Conservation (phyloP, 2,888 invertebrate species). For the Cerceris ruficornis region DNA sequence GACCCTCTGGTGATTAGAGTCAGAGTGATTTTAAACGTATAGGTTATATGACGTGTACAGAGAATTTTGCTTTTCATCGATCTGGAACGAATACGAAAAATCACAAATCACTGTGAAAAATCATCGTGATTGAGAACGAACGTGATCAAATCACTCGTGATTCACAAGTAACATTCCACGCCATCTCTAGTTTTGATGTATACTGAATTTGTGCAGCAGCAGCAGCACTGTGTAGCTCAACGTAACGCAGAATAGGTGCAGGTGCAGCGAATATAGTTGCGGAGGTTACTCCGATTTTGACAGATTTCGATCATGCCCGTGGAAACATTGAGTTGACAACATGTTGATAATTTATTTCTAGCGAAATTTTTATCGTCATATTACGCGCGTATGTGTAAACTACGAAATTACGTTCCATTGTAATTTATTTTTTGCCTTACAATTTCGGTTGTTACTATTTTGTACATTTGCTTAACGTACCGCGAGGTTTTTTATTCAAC, state of each 20-base stretch:
- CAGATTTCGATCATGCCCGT: slow-evolving; percentile 51
- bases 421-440: slow-evolving; percentile 42
- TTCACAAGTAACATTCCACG: no score
- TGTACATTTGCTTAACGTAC: slow-evolving; percentile 17
- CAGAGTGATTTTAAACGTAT: no score
- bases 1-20: no score
- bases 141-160: no score
- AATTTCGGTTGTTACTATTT: slow-evolving; percentile 25
- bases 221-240: slow-evolving; percentile 11
- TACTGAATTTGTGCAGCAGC: no score
- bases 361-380: slow-evolving; percentile 30
- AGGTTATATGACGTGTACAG: no score
- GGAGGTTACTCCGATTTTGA: slow-evolving; percentile 59
- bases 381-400: slow-evolving; percentile 46
- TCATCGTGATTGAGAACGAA: no score
- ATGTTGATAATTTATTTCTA: slow-evolving; percentile 28
- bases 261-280: background rate
- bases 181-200: no score
- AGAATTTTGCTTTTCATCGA: no score
- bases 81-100: no score
- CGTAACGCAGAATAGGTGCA: background rate
- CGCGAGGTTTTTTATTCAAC: slow-evolving; percentile 23
- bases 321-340: slow-evolving; percentile 57
- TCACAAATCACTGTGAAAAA: no score
- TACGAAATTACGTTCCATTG: slow-evolving; percentile 25